Percentiles rank a stretch among this genome's conserved stretches.
These are phyloP conservation scores for Bolborhynchus lineola DNA, from an alignment of 2,113 vertebrate genomes.

Conservation along the genomic window DNA sequence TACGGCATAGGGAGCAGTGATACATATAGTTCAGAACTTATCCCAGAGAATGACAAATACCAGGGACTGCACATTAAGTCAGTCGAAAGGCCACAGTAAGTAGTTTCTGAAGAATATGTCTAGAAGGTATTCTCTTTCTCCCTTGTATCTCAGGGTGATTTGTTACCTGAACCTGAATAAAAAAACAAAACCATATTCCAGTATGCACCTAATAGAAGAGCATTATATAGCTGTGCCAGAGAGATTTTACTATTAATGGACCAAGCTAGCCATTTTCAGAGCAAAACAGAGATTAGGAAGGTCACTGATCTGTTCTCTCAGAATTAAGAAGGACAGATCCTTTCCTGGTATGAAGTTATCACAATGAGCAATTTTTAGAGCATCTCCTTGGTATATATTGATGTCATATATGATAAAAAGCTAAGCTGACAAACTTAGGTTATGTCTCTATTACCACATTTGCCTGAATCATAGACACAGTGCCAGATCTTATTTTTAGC, in stretches of 20 bases:
- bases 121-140: neutral
- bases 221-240: neutral
- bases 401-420: neutral
- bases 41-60: neutral
- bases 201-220: neutral
- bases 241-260: neutral
- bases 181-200: neutral
- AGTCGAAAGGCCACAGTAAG: neutral
- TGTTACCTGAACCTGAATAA: neutral
- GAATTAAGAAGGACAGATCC: neutral
- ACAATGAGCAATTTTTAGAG: neutral
- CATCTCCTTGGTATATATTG: neutral
- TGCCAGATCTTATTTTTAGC: neutral
- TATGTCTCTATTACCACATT: neutral
- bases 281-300: neutral
- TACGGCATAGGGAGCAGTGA: neutral
- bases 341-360: neutral
- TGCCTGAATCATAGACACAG: neutral
- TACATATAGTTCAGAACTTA: neutral
- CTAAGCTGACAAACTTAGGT: neutral
- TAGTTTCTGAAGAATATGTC: neutral
- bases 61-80: neutral
- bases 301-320: neutral
- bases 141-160: neutral
- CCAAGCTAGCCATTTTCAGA: neutral